phyloP scores from a whole-genome alignment of 1,140 invertebrate species.

The Nephila pilipes region DNA sequence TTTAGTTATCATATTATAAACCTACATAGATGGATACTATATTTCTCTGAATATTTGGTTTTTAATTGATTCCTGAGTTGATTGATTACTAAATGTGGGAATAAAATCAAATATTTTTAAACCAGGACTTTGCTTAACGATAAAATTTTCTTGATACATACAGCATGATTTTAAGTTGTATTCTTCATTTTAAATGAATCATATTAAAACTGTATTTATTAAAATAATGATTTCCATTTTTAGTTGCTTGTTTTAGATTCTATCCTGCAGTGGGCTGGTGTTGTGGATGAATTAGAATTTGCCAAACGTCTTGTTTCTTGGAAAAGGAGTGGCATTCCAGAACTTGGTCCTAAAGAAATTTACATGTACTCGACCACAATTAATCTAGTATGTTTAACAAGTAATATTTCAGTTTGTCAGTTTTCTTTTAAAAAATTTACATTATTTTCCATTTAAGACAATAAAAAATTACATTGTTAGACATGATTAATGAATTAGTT shows the following conservation, averaged over 20 bases:
- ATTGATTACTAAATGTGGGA: too few species aligned
- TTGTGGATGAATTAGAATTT: slow-evolving; percentile 82
- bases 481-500: too few species aligned
- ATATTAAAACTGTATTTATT: not conserved
- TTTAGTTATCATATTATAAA: too few species aligned
- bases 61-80: too few species aligned
- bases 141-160: not conserved
- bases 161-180: not conserved
- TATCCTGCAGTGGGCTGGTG: slow-evolving; percentile 81
- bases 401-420: too few species aligned
- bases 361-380: slow-evolving; percentile 80
- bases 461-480: too few species aligned
- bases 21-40: too few species aligned
- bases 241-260: slow-evolving; percentile 81
- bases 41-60: too few species aligned
- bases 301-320: slow-evolving; percentile 80
- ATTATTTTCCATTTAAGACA: too few species aligned
- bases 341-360: slow-evolving; percentile 80
- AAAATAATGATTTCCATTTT: not conserved
- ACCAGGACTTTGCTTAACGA: not conserved
- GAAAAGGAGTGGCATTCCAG: slow-evolving; percentile 80
- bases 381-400: slow-evolving; percentile 78
- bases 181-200: not conserved
- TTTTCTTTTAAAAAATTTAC: too few species aligned
- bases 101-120: too few species aligned